Base-by-base conservation (phyloP, 2,888 invertebrate genomes). In the Mesochorus sp. region DNA sequence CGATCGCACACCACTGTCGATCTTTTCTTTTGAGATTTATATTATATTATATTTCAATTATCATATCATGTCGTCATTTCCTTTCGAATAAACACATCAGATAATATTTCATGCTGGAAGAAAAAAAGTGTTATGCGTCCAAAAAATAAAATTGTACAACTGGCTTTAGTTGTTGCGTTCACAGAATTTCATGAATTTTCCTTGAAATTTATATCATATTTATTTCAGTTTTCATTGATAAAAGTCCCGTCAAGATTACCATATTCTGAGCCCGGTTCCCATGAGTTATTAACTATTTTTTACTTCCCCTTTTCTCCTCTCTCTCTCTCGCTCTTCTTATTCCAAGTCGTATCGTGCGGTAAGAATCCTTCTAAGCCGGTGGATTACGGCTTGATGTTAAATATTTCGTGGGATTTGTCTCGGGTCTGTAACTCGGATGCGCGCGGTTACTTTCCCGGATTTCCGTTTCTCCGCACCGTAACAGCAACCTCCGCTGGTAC, bases 381-480 rank as follows among this genome's bases (percentile, higher is more conserved):
- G 67, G 67, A 59, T 75, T 75, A 75, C 42, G 67, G 59, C 51
- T 68, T 75, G 31, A 59, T 67, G 66, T 67, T 74, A 59, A 74
- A 67, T 67, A 59, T 67, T 67, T 67, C 59, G 57, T 19, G n/a
- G 73, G 66, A 49, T 57, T 66, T 73, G 19, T 10, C 21, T 57
- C 19, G 37, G 31, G 61, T 0, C 37, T 51, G 14, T 42, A 34
- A 53, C 62, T 34, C 24, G 26, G 37, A 72, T 62, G 28, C 4
- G n/a, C n/a, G 31, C 31, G 42, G 51, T 31, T 55, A 42, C 55
- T 19, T 37, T 44, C 31, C 19, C 51, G 53, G 57, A 68, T 61
- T 61, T 67, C 39, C 57, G 21, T 44, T 67, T 19, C 28, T 47
- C 26, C 17, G 2, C 39, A 47, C 10, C 19, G 17, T 10, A 8